Evolutionary conservation across 2,113 vertebrate genomes (phyloP).

Genomic region (Podarcis raffonei): DNA sequence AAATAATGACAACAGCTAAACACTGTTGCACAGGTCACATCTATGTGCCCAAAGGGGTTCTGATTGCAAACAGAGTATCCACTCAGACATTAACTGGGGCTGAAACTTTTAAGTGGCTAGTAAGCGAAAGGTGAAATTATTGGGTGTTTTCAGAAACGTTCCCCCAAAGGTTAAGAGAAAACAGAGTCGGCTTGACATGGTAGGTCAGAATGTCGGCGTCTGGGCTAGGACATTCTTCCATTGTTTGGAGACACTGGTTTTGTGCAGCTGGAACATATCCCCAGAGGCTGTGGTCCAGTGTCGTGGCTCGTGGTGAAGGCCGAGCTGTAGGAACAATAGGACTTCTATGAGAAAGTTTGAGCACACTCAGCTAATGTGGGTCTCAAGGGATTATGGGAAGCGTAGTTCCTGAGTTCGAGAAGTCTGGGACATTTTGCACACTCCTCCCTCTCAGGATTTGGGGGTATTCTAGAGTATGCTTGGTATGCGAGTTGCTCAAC

Average conservation of each 20-base stretch:
- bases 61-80: background rate
- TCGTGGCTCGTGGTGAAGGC: conserved; percentile 68
- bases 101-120: conserved; percentile 46
- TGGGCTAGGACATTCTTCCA: conserved; percentile 69
- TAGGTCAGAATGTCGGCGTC: conserved; percentile 68
- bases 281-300: conserved; percentile 68
- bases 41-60: background rate
- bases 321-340: conserved; percentile 71
- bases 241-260: conserved; percentile 72
- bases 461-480: conserved; percentile 65
- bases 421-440: conserved; percentile 68
- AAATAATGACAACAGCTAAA: background rate
- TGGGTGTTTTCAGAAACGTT: conserved; percentile 57
- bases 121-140: conserved; percentile 47
- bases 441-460: conserved; percentile 66
- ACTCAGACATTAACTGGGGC: background rate
- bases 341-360: conserved; percentile 72
- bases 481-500: conserved; percentile 69
- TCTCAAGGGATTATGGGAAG: conserved; percentile 68
- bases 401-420: conserved; percentile 73
- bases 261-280: conserved; percentile 66
- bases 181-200: conserved; percentile 60
- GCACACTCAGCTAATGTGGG: conserved; percentile 62
- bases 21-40: background rate
- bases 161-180: conserved; percentile 67